Base-by-base conservation (phyloP, 2,888 invertebrate genomes). In the Gonocerus acuteangulatus region DNA sequence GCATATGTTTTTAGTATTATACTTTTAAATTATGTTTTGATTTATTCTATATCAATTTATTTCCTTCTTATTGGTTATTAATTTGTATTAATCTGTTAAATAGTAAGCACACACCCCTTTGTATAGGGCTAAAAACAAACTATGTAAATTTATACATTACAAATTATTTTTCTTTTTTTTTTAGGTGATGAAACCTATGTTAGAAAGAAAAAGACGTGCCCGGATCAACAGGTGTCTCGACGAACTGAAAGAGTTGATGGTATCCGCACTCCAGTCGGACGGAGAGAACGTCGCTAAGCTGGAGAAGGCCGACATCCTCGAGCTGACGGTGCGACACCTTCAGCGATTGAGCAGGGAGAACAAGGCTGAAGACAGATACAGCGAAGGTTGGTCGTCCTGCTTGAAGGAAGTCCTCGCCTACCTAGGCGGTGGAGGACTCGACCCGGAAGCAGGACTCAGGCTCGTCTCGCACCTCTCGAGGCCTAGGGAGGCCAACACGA, bases 361-460 rank as follows among this genome's bases (percentile, higher is more conserved):
- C 21, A 22, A 7, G 7, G 2, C 36, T 13, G 21, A 54, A 7
- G 27, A 39, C 56, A 63, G 63, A 32, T 64, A 64, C 49, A 73
- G 78, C 48, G 78, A 78, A 27, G 81, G 82, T 23, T 81, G 79
- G 72, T 76, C 79, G n/a, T 78, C 79, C 69, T 81, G 81, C 71
- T 80, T 80, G 56, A 77, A 79, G 64, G 81, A 81, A 72, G 81
- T 82, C 51, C 78, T 78, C n/a, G 76, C 78, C 63, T 80, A 79
- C 69, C 72, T 81, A 62, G 49, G 51, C 6, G 60, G 60, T 45
- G 74, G 67, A 70, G 67, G 76, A 9, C 71, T 77, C 2, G 80
- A 80, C 64, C 76, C 78, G 22, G 71, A 73, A 21, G 76, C 80
- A 42, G 77, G 80, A 62, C 75, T 79, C 64, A 78, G 79, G 67